Conservation (phyloP, 2,888 invertebrate species). For the Pyralis farinalis region DNA sequence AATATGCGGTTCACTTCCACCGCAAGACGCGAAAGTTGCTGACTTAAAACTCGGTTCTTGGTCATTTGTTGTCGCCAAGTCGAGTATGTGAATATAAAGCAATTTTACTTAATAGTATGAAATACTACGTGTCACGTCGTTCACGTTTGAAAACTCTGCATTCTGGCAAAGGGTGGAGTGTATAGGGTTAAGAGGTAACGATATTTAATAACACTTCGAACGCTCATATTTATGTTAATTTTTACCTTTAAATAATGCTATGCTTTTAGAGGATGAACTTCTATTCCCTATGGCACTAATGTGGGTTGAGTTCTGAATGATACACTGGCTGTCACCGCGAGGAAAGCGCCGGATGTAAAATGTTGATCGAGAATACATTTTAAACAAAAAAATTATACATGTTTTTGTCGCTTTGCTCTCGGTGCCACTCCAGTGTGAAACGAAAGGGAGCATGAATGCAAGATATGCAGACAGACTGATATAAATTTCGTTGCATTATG, state of each 20-base stretch:
- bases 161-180: slow-evolving; percentile 30
- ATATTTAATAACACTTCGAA: slow-evolving; percentile 39
- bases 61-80: slow-evolving; percentile 15
- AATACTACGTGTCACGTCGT: slow-evolving; percentile 6
- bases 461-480: slow-evolving; percentile 9
- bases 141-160: slow-evolving; percentile 35
- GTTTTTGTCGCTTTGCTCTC: not conserved
- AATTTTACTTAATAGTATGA: slow-evolving; percentile 14
- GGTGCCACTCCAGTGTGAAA: not conserved
- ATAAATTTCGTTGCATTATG: slow-evolving; percentile 20
- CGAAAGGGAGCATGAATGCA: not conserved
- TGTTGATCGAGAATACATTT: no score
- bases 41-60: slow-evolving; percentile 4
- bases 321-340: not conserved
- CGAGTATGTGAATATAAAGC: slow-evolving; percentile 11
- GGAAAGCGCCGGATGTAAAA: not conserved
- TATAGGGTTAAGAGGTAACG: slow-evolving; percentile 46
- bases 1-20: slow-evolving; percentile 21
- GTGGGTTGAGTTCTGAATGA: slow-evolving; percentile 8
- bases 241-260: slow-evolving; percentile 38
- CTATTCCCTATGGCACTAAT: slow-evolving; percentile 29
- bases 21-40: slow-evolving; percentile 13
- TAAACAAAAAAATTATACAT: no score
- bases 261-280: slow-evolving; percentile 32
- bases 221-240: slow-evolving; percentile 41